Evolutionary conservation across 1,140 invertebrate genomes (phyloP).

Genomic region (Agrypnia vestita): DNA sequence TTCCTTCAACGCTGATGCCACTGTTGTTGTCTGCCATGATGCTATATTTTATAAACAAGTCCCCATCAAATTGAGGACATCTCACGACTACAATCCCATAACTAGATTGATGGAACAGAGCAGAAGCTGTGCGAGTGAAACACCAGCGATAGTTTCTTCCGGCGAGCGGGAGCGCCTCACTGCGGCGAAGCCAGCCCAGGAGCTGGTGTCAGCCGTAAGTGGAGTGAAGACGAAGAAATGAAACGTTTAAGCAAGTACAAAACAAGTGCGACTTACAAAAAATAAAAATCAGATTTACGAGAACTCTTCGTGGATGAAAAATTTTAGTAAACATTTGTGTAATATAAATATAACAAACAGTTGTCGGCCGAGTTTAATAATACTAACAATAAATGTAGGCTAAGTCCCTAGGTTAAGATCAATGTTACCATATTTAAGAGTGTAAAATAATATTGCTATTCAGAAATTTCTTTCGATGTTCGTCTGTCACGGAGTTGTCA

Average conservation of each 20-base stretch:
- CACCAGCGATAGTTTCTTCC: not conserved
- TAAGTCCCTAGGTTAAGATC: constrained; percentile 51
- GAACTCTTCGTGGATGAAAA: not conserved
- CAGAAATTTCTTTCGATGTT: constrained; percentile 1
- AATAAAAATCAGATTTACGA: constrained; percentile 3
- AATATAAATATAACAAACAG: constrained; percentile 1
- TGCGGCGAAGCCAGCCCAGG: not conserved
- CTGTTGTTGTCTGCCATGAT: too few species aligned
- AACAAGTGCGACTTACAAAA: constrained; percentile 57
- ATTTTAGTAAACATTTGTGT: constrained; percentile 18
- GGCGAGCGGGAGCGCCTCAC: not conserved
- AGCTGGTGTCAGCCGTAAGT: not conserved
- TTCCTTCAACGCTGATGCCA: too few species aligned
- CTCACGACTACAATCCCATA: too few species aligned
- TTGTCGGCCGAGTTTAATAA: not conserved
- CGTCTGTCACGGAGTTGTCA: not conserved
- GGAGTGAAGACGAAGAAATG: not conserved
- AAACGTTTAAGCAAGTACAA: constrained; percentile 55
- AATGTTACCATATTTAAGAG: constrained; percentile 60
- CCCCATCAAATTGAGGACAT: too few species aligned
- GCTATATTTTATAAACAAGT: too few species aligned
- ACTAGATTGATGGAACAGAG: not conserved
- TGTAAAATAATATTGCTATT: constrained; percentile 10
- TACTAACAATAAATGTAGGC: constrained; percentile 34
- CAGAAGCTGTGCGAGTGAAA: too few species aligned